phyloP scores from a whole-genome alignment of 2,888 invertebrate species.

The Epinotia nisella region DNA sequence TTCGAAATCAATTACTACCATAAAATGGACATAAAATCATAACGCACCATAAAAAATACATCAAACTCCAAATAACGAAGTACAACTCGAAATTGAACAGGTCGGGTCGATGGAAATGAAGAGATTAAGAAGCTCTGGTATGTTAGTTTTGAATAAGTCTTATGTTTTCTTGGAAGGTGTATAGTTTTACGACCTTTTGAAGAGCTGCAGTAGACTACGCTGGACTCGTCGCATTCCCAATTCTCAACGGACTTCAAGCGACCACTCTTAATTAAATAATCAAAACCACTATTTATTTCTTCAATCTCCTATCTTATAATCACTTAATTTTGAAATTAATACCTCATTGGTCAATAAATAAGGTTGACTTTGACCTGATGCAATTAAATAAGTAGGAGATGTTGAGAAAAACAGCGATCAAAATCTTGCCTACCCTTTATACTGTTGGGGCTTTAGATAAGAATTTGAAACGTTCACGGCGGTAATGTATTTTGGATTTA shows the following conservation, averaged over 20 bases:
- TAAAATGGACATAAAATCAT: conserved; percentile 37
- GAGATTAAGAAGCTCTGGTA: conserved; percentile 62
- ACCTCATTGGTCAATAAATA: neutral
- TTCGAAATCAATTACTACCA: conserved; percentile 31
- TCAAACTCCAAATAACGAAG: conserved; percentile 42
- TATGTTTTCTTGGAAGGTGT: neutral
- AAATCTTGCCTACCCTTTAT: conserved; percentile 48
- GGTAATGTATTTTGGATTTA: conserved; percentile 40
- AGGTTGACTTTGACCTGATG: neutral
- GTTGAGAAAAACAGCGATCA: neutral
- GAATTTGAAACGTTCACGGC: conserved; percentile 37
- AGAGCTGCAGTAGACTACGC: conserved; percentile 20
- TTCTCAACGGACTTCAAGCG: conserved; percentile 72
- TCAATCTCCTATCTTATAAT: conserved; percentile 18
- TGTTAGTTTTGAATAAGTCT: neutral
- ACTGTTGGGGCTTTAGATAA: conserved; percentile 43
- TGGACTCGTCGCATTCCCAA: conserved; percentile 74
- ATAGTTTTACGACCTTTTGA: conserved; percentile 7
- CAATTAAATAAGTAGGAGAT: neutral
- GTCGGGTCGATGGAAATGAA: conserved; percentile 56
- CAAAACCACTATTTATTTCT: conserved; percentile 48
- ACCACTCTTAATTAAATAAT: conserved; percentile 74
- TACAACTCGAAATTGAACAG: conserved; percentile 41
- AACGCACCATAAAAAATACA: conserved; percentile 43
- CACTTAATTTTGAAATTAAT: neutral